These are phyloP conservation scores for Silurus asotus DNA, from an alignment of 2,113 vertebrate genomes.

Conservation along the genomic window DNA sequence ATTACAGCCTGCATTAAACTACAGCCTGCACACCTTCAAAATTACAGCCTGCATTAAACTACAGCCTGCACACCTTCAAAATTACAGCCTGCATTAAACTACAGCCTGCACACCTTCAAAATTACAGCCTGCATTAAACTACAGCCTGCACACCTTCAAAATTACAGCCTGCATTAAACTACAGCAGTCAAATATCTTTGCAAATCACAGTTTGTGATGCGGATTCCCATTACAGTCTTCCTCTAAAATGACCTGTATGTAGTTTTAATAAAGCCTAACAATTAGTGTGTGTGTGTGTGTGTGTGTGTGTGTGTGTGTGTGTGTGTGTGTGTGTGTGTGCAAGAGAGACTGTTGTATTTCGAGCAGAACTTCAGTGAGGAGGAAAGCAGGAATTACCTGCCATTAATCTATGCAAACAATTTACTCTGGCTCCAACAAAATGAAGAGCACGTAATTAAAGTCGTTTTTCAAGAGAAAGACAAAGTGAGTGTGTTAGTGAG, in stretches of 20 bases:
- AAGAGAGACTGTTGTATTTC: neutral
- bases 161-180: neutral
- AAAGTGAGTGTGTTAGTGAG: slow-evolving; percentile 20
- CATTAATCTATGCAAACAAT: slow-evolving; percentile 75
- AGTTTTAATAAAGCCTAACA: neutral
- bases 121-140: no score
- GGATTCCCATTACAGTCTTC: neutral
- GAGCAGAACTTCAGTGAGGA: slow-evolving; percentile 51
- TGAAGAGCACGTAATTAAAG: slow-evolving; percentile 67
- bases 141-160: neutral
- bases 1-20: neutral
- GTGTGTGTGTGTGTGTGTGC: slow-evolving; percentile 21
- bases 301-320: slow-evolving; percentile 21
- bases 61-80: neutral
- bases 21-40: no score
- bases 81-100: neutral
- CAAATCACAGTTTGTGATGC: slow-evolving; percentile 2
- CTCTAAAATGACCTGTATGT: neutral
- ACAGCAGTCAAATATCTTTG: no score
- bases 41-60: no score
- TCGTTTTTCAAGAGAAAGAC: slow-evolving; percentile 61
- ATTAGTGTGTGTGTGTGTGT: neutral
- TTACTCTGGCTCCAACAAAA: slow-evolving; percentile 65
- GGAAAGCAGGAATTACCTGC: slow-evolving; percentile 63
- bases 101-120: no score